A percentile compares a stretch with the other conserved stretches of the same genome.
phyloP scores from a whole-genome alignment of 2,888 invertebrate species.

The Colostygia pectinataria region DNA sequence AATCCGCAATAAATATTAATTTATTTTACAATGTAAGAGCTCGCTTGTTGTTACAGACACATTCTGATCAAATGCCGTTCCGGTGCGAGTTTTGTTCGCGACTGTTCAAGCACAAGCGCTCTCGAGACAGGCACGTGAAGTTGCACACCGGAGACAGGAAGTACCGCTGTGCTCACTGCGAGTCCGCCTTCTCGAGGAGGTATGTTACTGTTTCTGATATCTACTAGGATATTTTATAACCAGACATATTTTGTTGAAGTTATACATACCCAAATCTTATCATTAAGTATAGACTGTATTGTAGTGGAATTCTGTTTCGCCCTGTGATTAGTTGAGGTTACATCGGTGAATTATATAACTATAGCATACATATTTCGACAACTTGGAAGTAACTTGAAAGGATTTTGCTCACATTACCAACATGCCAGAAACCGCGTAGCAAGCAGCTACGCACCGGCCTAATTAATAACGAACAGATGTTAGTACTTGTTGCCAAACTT shows the following conservation, averaged over 20 bases:
- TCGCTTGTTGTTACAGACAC: slow-evolving; percentile 86
- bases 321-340: too few species aligned
- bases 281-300: too few species aligned
- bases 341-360: too few species aligned
- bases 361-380: too few species aligned
- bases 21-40: not conserved
- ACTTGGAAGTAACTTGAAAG: too few species aligned
- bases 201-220: slow-evolving; percentile 51
- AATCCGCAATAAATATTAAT: not conserved
- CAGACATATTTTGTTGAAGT: too few species aligned
- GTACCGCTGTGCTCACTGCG: slow-evolving; percentile 95
- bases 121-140: slow-evolving; percentile 96
- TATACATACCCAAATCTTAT: too few species aligned
- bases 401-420: too few species aligned
- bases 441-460: not conserved
- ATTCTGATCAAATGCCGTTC: slow-evolving; percentile 96
- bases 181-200: slow-evolving; percentile 96
- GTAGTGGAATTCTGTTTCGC: too few species aligned
- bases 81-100: slow-evolving; percentile 96
- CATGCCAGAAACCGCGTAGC: not conserved
- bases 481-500: too few species aligned
- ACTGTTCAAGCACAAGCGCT: slow-evolving; percentile 96
- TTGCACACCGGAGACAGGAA: slow-evolving; percentile 95
- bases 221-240: too few species aligned
- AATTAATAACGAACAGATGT: too few species aligned